Percentiles rank a stretch among this genome's conserved stretches.
Evolutionary conservation across 2,113 vertebrate genomes (phyloP).

Genomic region (Cephalophus harveyi): DNA sequence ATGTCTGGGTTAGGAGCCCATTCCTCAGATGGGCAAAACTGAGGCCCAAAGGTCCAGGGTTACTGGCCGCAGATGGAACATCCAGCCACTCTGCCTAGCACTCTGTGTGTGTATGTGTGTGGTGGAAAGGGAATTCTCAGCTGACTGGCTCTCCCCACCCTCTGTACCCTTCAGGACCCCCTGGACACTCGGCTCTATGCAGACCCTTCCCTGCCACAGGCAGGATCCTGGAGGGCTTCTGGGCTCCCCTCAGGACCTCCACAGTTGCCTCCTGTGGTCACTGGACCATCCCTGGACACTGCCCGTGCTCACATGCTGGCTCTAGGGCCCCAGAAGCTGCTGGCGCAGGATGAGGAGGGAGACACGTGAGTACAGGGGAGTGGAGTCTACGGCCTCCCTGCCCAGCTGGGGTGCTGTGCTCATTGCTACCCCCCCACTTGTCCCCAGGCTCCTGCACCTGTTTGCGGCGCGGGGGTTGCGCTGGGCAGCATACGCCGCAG

Average conservation of each 20-base stretch:
- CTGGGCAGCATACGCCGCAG: slow-evolving; percentile 86
- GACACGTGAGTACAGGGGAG: slow-evolving; percentile 84
- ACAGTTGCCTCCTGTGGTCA: background rate
- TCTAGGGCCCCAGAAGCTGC: slow-evolving; percentile 83
- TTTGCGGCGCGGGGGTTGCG: slow-evolving; percentile 88
- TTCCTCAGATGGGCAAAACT: background rate
- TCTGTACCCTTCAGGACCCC: background rate
- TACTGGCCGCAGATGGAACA: background rate
- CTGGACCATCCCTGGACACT: slow-evolving; percentile 59
- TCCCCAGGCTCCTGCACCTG: slow-evolving; percentile 88
- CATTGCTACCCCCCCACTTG: background rate
- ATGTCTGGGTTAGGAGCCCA: background rate
- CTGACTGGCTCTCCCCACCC: background rate
- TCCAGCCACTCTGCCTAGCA: background rate
- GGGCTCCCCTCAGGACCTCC: slow-evolving; percentile 24
- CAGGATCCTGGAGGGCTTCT: slow-evolving; percentile 59
- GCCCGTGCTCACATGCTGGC: slow-evolving; percentile 81
- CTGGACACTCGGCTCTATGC: slow-evolving; percentile 25
- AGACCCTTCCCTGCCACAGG: slow-evolving; percentile 52
- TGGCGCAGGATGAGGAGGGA: slow-evolving; percentile 89
- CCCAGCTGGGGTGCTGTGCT: background rate
- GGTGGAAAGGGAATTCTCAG: background rate
- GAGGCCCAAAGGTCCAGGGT: background rate
- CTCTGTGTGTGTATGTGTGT: background rate
- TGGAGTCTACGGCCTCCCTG: background rate